A percentile compares a stretch with the other conserved stretches of the same genome.
Evolutionary conservation across 2,888 invertebrate genomes (phyloP).

Genomic region (Prosapia bicincta): DNA sequence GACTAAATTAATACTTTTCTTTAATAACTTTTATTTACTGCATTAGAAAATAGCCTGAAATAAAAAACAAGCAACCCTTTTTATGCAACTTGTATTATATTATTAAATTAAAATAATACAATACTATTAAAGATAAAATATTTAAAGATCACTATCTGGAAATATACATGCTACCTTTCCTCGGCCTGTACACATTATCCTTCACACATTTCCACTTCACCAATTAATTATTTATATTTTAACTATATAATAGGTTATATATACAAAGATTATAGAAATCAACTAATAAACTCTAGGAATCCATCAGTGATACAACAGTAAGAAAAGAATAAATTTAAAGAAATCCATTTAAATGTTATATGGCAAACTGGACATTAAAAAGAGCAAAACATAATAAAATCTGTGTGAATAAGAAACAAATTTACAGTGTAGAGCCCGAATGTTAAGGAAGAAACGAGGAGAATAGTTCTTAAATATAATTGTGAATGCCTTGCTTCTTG

Average conservation of each 20-base stretch:
- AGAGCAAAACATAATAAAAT: not conserved
- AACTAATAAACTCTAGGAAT: not conserved
- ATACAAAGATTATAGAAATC: not conserved
- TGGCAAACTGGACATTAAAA: not conserved
- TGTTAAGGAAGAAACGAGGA: not conserved
- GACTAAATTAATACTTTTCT: no score
- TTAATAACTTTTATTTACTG: no score
- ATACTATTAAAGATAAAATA: no score
- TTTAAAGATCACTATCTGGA: not conserved
- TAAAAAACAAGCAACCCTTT: no score
- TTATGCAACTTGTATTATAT: no score
- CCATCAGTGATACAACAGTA: not conserved
- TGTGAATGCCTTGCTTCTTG: not conserved
- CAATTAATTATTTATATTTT: not conserved
- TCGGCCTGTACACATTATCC: not conserved
- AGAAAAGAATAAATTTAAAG: not conserved
- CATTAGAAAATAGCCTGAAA: no score
- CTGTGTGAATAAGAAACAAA: not conserved
- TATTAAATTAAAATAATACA: no score
- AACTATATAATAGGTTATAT: not conserved
- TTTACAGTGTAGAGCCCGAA: not conserved
- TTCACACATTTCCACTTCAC: not conserved
- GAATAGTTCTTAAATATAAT: not conserved
- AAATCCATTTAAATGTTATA: not conserved
- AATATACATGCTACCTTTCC: not conserved